phyloP scores from a whole-genome alignment of 2,888 invertebrate species.

The Amblyjoppa proteus region DNA sequence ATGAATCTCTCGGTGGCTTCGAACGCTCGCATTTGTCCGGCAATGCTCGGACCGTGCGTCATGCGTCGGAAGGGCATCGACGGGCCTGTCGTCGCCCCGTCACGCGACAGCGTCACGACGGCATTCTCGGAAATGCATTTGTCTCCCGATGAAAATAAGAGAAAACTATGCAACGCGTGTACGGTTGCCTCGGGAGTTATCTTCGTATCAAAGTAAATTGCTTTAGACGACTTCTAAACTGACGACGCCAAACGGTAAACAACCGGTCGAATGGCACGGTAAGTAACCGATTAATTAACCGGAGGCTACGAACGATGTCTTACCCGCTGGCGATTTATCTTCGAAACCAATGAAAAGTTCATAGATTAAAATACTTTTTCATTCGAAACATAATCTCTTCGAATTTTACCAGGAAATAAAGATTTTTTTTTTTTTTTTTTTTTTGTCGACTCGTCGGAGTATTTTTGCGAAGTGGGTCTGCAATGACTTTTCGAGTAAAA shows the following conservation, averaged over 20 bases:
- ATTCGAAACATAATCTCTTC: not conserved
- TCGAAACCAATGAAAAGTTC: not conserved
- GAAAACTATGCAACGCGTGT: slow-evolving; percentile 21
- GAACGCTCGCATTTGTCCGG: slow-evolving; percentile 47
- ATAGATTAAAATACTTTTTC: not conserved
- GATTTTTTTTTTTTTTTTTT: too few relatives aligned
- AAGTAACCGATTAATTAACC: not conserved
- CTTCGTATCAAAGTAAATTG: slow-evolving; percentile 33
- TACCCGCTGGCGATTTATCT: not conserved
- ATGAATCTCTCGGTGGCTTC: slow-evolving; percentile 36
- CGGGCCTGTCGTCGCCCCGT: slow-evolving; percentile 37
- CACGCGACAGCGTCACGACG: not conserved
- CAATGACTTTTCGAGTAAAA: too few relatives aligned
- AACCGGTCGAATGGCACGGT: not conserved
- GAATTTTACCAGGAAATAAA: too few relatives aligned
- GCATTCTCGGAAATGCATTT: slow-evolving; percentile 50
- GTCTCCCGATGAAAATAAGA: slow-evolving; percentile 12
- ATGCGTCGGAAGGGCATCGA: slow-evolving; percentile 40
- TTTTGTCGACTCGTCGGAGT: too few relatives aligned
- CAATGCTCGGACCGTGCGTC: not conserved
- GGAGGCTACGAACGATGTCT: not conserved
- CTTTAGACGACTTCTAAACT: slow-evolving; percentile 9
- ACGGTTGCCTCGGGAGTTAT: slow-evolving; percentile 22
- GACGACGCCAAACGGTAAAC: not conserved
- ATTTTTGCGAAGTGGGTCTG: too few relatives aligned